phyloP scores from a whole-genome alignment of 2,797 vertebrate genomes.

The Garrulus glandarius region DNA sequence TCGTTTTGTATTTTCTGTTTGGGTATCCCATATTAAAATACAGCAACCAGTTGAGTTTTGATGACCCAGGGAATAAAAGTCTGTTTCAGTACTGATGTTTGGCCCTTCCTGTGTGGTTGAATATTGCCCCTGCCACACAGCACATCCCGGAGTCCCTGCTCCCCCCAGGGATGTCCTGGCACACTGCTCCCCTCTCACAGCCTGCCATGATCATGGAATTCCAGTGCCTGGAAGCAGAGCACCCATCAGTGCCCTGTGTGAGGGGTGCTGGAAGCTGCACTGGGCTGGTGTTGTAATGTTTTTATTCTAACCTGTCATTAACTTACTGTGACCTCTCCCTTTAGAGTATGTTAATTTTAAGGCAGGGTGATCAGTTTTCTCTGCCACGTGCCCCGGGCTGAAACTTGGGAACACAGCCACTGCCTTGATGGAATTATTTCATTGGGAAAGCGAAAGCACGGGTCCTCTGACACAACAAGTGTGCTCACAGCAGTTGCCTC shows the following conservation, averaged over 20 bases:
- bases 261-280: not conserved
- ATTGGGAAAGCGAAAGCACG: not conserved
- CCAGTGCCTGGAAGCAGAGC: not conserved
- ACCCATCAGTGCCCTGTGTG: not conserved
- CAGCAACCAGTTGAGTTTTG: not conserved
- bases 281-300: not conserved
- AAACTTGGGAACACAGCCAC: not conserved
- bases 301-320: not conserved
- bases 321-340: not conserved
- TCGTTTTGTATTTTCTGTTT: not conserved
- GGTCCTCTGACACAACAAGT: not conserved
- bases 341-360: not conserved
- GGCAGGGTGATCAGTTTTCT: not conserved
- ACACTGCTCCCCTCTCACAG: not conserved
- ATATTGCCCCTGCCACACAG: not conserved
- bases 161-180: not conserved
- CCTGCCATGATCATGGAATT: not conserved
- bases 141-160: not conserved
- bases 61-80: not conserved
- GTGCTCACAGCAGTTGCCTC: not conserved
- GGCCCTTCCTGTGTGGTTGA: not conserved
- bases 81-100: not conserved
- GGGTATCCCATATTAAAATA: not conserved
- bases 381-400: fast-evolving
- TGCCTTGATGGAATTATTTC: not conserved